Percentiles rank a stretch among this genome's conserved stretches.
Evolutionary conservation across 2,797 vertebrate genomes (phyloP).

Genomic region (Acridotheres tristis): DNA sequence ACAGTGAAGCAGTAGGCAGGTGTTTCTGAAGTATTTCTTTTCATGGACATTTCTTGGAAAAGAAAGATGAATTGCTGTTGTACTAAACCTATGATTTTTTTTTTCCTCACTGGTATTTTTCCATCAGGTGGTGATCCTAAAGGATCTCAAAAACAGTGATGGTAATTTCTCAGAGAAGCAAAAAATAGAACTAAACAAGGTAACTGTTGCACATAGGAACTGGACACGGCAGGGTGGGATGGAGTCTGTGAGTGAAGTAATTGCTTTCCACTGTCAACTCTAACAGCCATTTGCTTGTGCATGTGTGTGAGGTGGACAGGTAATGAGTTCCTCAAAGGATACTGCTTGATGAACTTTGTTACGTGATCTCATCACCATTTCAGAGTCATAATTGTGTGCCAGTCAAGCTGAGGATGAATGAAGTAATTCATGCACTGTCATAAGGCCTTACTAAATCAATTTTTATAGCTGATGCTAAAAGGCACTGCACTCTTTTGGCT

Average conservation of each 20-base stretch:
- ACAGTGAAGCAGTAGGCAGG: neutral
- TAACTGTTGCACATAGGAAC: constrained; percentile 42
- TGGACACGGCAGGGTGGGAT: neutral
- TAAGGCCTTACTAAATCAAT: neutral
- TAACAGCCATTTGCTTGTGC: neutral
- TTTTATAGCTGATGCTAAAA: constrained; percentile 24
- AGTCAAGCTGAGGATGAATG: neutral
- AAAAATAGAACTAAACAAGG: constrained; percentile 92
- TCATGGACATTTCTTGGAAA: neutral
- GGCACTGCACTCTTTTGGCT: neutral
- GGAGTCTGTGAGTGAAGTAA: neutral
- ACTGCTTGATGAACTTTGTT: neutral
- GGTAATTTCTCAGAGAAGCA: constrained; percentile 89
- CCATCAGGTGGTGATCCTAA: constrained; percentile 89
- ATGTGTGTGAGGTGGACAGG: neutral
- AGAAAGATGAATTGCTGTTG: neutral
- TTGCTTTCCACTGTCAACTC: neutral
- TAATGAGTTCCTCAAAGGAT: constrained; percentile 7
- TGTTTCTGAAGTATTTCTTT: neutral
- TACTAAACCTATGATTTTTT: neutral
- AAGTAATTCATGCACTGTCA: neutral
- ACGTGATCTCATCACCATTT: neutral
- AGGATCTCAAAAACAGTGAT: constrained; percentile 87
- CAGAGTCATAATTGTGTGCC: neutral
- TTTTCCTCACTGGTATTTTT: neutral